Base-by-base conservation (phyloP, 2,888 invertebrate species). In the Encarsia formosa region DNA sequence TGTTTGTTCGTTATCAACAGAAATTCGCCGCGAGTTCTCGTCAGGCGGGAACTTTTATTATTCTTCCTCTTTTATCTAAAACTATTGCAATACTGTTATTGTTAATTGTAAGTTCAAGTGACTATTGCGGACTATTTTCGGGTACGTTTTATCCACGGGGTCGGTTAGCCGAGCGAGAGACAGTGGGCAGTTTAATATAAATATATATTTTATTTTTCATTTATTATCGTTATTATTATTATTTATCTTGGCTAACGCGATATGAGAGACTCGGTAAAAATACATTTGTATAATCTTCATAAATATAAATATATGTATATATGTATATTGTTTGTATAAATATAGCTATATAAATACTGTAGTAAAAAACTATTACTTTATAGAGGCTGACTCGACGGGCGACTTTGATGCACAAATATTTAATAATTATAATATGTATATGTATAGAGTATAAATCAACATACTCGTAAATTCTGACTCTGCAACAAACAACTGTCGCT, bases 1-100 rank as follows among this genome's bases (percentile, higher is more conserved):
- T 32, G 15, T 32, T 32, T 32, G 5, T 35, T n/a, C n/a, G n/a
- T n/a, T n/a, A n/a, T n/a, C n/a, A n/a, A n/a, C n/a, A n/a, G n/a
- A n/a, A n/a, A n/a, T n/a, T 38, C 39, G 35, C 26, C 16, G 26
- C 45, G 40, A 29, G 23, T 32, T 32, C 39, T 38, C 42, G 39
- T 23, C 32, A 22, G 5, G 15, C 15, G 15, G 8, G n/a, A 34
- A 43, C 43, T 23, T 24, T 37, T 5, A 15, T 34, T 34, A 4
- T 34, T 34, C 39, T 19, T 16, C 35, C 32, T 34, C 11, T 18
- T 11, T 15, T 23, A 16, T 55, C 51, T 51, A 55, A 51, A 67
- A 64, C 71, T 71, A 73, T 71, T 73, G 73, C 73, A 73, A 73
- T 73, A 73, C 73, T 73, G 73, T 71, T 66, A 64, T 67, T 55